Evolutionary conservation across 2,888 invertebrate species (phyloP).

Genomic region (Euzophera pinguis): DNA sequence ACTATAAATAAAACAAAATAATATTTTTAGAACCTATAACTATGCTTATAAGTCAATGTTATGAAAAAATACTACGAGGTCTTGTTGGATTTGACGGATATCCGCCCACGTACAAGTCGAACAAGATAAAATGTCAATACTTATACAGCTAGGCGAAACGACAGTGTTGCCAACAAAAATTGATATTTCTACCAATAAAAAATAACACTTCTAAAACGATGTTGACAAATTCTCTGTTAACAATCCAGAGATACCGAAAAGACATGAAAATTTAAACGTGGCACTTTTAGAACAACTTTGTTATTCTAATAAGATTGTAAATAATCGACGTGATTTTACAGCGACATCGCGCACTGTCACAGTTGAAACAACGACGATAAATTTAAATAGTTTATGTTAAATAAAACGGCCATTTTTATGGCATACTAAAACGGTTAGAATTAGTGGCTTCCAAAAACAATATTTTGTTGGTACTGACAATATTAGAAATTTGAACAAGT

Average conservation of each 20-base stretch:
- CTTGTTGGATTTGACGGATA: conserved; percentile 5
- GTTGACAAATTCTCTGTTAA: conserved; percentile 13
- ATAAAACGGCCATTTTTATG: conserved; percentile 57
- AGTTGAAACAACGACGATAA: conserved; percentile 60
- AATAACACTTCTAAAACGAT: background rate
- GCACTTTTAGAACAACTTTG: conserved; percentile 33
- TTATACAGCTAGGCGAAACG: conserved; percentile 11
- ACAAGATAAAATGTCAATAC: conserved; percentile 10
- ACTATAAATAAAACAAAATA: too few relatives aligned
- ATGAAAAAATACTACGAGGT: conserved; percentile 3
- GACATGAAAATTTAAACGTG: conserved; percentile 34
- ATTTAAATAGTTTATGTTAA: conserved; percentile 58
- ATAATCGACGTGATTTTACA: conserved; percentile 48
- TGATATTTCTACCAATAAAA: background rate
- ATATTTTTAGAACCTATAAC: background rate
- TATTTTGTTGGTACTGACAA: conserved; percentile 43
- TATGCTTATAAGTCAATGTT: background rate
- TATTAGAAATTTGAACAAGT: conserved; percentile 30
- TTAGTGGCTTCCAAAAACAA: conserved; percentile 50
- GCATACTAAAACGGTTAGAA: conserved; percentile 52
- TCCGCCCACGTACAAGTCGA: conserved; percentile 8
- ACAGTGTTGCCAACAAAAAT: conserved; percentile 7
- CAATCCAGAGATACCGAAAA: conserved; percentile 10
- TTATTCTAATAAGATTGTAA: conserved; percentile 41
- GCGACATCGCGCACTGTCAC: conserved; percentile 46